phyloP scores from a whole-genome alignment of 2,888 invertebrate genomes.

The Heteropelma amictum region DNA sequence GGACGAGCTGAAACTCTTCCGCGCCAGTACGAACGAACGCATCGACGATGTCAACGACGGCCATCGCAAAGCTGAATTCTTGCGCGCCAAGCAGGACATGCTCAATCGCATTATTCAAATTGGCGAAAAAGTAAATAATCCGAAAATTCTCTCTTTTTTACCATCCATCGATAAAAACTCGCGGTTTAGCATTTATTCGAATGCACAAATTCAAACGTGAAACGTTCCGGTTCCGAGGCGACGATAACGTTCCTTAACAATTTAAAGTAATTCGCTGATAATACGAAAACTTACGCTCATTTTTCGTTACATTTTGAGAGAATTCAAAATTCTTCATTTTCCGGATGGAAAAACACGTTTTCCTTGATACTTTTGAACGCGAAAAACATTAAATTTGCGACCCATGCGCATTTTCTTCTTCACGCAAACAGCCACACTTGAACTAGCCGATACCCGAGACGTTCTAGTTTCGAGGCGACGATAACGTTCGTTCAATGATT shows the following conservation, averaged over 20 bases:
- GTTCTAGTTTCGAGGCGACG: slow-evolving; percentile 25
- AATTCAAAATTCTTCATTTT: no score
- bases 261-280: no score
- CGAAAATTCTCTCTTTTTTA: not conserved
- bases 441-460: not conserved
- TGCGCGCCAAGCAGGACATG: slow-evolving; percentile 76
- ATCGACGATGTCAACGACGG: slow-evolving; percentile 71
- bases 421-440: not conserved
- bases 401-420: no score
- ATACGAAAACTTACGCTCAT: no score
- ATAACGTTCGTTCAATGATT: slow-evolving; percentile 39
- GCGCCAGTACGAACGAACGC: slow-evolving; percentile 59
- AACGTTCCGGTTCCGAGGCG: no score
- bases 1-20: slow-evolving; percentile 65
- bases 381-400: no score
- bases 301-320: no score
- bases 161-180: not conserved
- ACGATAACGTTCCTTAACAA: no score
- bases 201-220: no score
- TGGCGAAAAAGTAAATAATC: slow-evolving; percentile 77
- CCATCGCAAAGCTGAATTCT: slow-evolving; percentile 70
- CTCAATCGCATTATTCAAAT: slow-evolving; percentile 76
- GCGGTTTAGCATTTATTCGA: no score
- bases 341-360: no score
- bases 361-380: no score